A percentile compares a stretch with the other conserved stretches of the same genome.
These are phyloP conservation scores for Premnoplex brunnescens DNA, from an alignment of 2,797 vertebrate species.

Conservation along the genomic window DNA sequence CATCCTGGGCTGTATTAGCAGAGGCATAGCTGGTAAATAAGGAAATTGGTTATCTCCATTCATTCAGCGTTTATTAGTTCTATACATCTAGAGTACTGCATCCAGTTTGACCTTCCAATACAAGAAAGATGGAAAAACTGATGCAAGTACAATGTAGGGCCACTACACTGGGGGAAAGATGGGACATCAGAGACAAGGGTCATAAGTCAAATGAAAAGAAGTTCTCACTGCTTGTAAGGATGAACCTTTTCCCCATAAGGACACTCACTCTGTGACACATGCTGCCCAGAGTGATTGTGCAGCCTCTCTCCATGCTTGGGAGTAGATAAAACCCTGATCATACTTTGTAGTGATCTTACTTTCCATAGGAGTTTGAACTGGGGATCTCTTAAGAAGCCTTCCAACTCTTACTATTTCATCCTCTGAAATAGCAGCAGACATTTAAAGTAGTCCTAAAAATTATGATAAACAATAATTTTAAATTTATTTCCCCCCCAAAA, in stretches of 20 bases:
- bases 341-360: neutral
- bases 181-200: neutral
- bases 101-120: neutral
- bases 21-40: neutral
- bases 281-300: neutral
- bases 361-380: neutral
- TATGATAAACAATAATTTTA: neutral
- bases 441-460: neutral
- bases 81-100: neutral
- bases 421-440: neutral
- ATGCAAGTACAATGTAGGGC: neutral
- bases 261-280: neutral
- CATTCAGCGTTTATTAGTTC: fast-evolving
- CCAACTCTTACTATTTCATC: neutral
- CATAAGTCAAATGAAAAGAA: fast-evolving
- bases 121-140: neutral
- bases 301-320: neutral
- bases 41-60: neutral
- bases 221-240: neutral
- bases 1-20: neutral
- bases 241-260: neutral
- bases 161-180: neutral
- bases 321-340: neutral
- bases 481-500: neutral
- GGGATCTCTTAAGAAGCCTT: neutral